Conservation (phyloP, 2,888 invertebrate species). For the Sminthurides aquaticus region DNA sequence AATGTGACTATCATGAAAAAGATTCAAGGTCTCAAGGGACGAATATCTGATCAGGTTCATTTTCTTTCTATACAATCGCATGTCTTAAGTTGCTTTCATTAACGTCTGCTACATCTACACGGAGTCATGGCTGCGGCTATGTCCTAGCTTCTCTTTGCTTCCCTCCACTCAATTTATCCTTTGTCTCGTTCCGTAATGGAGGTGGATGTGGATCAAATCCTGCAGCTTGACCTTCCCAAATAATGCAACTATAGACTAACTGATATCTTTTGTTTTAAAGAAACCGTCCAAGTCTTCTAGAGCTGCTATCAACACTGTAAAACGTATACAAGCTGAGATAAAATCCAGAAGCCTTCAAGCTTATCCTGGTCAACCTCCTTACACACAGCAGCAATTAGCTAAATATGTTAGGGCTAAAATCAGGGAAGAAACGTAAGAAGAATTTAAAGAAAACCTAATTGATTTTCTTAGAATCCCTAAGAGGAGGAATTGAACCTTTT, state of each 20-base stretch:
- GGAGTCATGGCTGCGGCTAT: too few relatives aligned
- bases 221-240: too few relatives aligned
- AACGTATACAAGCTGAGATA: constrained; percentile 32
- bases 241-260: too few relatives aligned
- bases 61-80: neutral
- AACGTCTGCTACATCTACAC: too few relatives aligned
- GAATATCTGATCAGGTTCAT: constrained; percentile 14
- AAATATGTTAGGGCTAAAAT: constrained; percentile 34
- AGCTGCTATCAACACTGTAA: constrained; percentile 21
- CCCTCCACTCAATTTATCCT: too few relatives aligned
- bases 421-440: constrained; percentile 22
- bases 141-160: too few relatives aligned
- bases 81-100: too few relatives aligned
- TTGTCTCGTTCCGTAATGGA: too few relatives aligned
- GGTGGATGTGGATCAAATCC: too few relatives aligned
- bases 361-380: constrained; percentile 30
- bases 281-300: constrained; percentile 2
- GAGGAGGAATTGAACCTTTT: too few relatives aligned
- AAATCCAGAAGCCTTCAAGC: constrained; percentile 19
- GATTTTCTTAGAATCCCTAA: too few relatives aligned
- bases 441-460: too few relatives aligned
- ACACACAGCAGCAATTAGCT: constrained; percentile 30
- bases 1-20: constrained; percentile 21
- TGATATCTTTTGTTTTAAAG: neutral
- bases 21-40: constrained; percentile 17